These are phyloP conservation scores for Procavia capensis DNA, from an alignment of 2,113 vertebrate species.

Conservation along the genomic window DNA sequence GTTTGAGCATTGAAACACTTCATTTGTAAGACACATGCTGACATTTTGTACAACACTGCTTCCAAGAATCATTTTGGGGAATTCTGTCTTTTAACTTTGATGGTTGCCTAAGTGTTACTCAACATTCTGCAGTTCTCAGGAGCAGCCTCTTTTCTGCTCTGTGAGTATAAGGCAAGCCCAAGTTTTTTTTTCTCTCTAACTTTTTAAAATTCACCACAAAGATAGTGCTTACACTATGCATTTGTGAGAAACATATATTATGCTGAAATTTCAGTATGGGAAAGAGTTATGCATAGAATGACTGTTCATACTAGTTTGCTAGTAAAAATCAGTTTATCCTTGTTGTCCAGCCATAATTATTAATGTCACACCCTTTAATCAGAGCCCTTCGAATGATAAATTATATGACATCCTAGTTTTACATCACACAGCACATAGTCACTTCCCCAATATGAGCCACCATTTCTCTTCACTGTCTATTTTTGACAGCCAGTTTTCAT, in stretches of 20 bases:
- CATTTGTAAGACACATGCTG: neutral
- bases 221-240: neutral
- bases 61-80: neutral
- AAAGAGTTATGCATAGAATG: neutral
- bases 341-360: neutral
- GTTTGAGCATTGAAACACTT: neutral
- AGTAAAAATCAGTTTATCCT: neutral
- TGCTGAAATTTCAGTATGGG: constrained; percentile 2
- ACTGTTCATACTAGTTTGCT: neutral
- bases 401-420: neutral
- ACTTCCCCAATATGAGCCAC: neutral
- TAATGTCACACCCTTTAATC: neutral
- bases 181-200: neutral
- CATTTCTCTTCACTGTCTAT: neutral
- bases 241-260: neutral
- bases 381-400: neutral
- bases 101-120: neutral
- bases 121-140: neutral
- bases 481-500: neutral
- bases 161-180: neutral
- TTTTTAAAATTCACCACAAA: neutral
- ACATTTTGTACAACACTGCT: neutral
- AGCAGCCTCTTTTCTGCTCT: neutral
- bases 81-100: neutral
- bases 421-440: neutral